Conservation (phyloP, 2,113 vertebrate genomes). For the Tiliqua scincoides region DNA sequence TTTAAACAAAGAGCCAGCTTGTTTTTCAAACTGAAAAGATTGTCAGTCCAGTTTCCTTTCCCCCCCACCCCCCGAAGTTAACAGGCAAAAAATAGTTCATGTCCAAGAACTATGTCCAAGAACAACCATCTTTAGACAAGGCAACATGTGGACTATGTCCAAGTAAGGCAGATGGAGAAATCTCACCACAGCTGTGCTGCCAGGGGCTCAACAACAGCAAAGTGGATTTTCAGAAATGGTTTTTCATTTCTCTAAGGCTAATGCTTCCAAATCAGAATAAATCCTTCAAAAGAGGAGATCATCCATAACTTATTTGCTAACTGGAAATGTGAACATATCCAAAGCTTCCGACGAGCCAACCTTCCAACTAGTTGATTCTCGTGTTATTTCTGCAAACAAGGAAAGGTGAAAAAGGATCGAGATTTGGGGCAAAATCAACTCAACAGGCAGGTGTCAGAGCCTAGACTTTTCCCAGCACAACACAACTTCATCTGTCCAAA, state of each 20-base stretch:
- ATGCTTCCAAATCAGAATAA: conserved; percentile 61
- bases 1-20: background rate
- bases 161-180: background rate
- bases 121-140: conserved; percentile 12
- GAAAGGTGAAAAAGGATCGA: background rate
- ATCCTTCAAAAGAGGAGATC: conserved; percentile 63
- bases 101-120: background rate
- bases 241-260: conserved; percentile 44
- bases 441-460: no score
- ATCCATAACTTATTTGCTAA: conserved; percentile 62
- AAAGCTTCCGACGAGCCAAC: conserved; percentile 34
- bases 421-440: no score
- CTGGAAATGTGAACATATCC: conserved; percentile 57
- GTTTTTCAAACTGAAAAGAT: background rate
- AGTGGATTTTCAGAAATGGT: conserved; percentile 56
- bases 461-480: conserved; percentile 8
- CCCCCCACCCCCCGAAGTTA: background rate
- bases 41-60: conserved; percentile 5
- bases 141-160: conserved; percentile 9
- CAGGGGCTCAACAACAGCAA: conserved; percentile 43
- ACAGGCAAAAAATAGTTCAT: conserved; percentile 18
- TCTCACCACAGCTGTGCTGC: conserved; percentile 29
- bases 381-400: background rate
- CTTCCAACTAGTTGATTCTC: conserved; percentile 30
- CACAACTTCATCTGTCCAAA: background rate